Evolutionary conservation across 2,888 invertebrate species (phyloP), one percentile per base, ranked within the genome.

Genomic region (Nomada fabriciana): DNA sequence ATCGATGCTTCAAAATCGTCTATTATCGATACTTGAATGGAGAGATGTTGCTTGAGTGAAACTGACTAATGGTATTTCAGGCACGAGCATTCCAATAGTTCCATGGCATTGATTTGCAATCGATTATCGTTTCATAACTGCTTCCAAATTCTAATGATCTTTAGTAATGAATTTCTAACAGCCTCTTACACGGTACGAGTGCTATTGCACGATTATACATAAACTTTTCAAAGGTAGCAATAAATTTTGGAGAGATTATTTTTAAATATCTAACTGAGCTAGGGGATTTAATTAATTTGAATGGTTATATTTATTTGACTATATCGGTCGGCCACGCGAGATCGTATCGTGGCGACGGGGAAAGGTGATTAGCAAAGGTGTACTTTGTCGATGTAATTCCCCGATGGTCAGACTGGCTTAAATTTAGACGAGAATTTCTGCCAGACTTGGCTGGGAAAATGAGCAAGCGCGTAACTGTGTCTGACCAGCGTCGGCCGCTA

Each of bases 231-330:
- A 7, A 7, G 36, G 36, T 36, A 36, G 36, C 36, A 7, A 7
- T 29, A 0, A 29, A 29, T 36, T 36, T 36, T 0, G 36, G 36
- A 7, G 36, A 36, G 7, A 36, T 36, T 36, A 36, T 36, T 36
- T 36, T 36, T 36, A 36, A 36, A 36, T 7, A 69, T 83, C 20
- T 65, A 29, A 23, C 23, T 29, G 63, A 52, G 65, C 20, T 29
- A 43, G 50, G 52, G 29, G 36, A 57, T 65, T 64, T 70, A 76
- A 73, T 76, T 69, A 70, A 76, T 84, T 59, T 65, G 59, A 73
- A 80, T 70, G 65, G 7, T 36, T 36, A 36, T 36, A 36, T 36
- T 7, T 7, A 5, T 36, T 7, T 7, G 7, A 36, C 1, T 7
- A 36, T 7, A n/a, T 53, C 20, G 18, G 23, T 42, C 18, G 59